These are phyloP conservation scores for Drosophila birchii DNA, from an alignment of 2,888 invertebrate species.

Conservation along the genomic window DNA sequence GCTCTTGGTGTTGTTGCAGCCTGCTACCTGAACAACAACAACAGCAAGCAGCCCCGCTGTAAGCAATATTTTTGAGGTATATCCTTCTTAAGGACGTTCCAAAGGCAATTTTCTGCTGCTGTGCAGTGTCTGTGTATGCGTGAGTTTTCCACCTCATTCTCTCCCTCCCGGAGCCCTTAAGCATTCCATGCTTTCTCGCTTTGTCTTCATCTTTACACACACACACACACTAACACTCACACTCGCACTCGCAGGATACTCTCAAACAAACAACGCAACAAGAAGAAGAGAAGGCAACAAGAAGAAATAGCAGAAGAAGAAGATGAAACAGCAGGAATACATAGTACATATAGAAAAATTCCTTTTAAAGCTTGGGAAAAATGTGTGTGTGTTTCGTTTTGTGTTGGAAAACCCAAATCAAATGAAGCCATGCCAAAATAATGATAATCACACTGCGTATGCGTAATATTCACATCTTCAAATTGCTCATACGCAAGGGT, in stretches of 20 bases:
- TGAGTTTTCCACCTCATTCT: constrained; percentile 37
- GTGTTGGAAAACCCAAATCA: background rate
- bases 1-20: constrained; percentile 37
- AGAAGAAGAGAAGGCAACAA: constrained; percentile 8
- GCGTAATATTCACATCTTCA: background rate
- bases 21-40: constrained; percentile 62
- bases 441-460: constrained; percentile 10
- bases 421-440: constrained; percentile 1
- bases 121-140: constrained; percentile 31
- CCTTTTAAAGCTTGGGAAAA: constrained; percentile 16
- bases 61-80: constrained; percentile 70
- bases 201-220: constrained; percentile 36
- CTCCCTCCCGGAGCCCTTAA: constrained; percentile 31
- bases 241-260: background rate
- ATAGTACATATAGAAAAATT: constrained; percentile 12
- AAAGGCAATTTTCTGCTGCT: constrained; percentile 78
- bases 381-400: background rate
- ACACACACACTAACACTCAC: background rate
- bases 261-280: constrained; percentile 12
- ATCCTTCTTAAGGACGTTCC: constrained; percentile 84
- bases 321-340: constrained; percentile 1
- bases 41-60: constrained; percentile 49
- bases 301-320: background rate
- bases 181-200: constrained; percentile 34
- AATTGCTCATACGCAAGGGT: background rate